Evolutionary conservation across 2,888 invertebrate species (phyloP), one percentile per base, ranked within the genome.

Genomic region (Parelbella ahira): DNA sequence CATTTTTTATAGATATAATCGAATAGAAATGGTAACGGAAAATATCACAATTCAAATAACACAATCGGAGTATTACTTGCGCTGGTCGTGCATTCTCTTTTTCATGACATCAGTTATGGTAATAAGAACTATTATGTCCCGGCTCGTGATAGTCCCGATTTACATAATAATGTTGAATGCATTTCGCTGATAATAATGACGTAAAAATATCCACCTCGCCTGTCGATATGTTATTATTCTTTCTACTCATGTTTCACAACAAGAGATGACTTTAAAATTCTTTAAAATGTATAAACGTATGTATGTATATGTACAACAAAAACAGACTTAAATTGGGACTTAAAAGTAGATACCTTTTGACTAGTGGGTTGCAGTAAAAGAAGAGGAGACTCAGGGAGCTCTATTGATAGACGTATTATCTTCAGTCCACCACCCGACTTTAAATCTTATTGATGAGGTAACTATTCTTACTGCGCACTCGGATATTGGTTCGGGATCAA

Each of bases 391-490:
- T n/a, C 7, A 8, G 9, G n/a, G 4, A 18, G 27, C 19, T 32
- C 33, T 20, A 41, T 41, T 33, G 13, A 25, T 33, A 27, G 27
- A 20, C 12, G 25, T 12, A 41, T 41, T 41, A 33, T 41, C 30
- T 41, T 8, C 25, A 8, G 25, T 41, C 15, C 25, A 33, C 25
- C 20, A 33, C 12, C n/a, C 39, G 33, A 19, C 32, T 33, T 32
- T 41, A 27, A 33, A 41, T 41, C 33, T 41, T 41, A 41, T 41
- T 39, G 39, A 41, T 41, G 39, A 41, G 27, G 39, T 32, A 27
- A 41, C 39, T 41, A 33, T 41, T 41, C 39, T 41, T 27, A n/a
- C n/a, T n/a, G n/a, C n/a, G n/a, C 24, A 25, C 24, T 10, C 9
- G 11, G 25, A 32, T 24, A 39, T 32, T 32, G 24, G 19, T 32